Percentiles rank a stretch among this genome's conserved stretches.
Evolutionary conservation across 35 echinoderm and acorn worm species (phyloP).

Genomic region (Eucidaris tribuloides): DNA sequence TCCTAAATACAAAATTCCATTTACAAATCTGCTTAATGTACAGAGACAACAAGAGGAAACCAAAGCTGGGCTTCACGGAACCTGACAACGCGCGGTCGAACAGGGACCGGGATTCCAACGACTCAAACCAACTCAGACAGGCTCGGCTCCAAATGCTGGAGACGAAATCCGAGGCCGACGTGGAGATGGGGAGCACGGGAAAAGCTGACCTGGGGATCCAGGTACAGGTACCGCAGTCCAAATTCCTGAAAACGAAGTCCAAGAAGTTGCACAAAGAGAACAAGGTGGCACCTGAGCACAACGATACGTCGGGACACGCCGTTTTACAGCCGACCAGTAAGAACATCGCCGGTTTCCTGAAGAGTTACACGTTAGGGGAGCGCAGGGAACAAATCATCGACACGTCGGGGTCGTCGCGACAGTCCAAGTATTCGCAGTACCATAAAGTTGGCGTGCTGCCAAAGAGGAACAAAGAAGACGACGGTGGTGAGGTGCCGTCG

Average conservation of each 20-base stretch:
- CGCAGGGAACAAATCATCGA: background rate
- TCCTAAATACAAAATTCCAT: background rate
- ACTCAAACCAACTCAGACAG: background rate
- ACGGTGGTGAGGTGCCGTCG: background rate
- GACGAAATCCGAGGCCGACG: background rate
- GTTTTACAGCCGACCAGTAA: background rate
- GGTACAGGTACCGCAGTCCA: constrained; percentile 23
- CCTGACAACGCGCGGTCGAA: background rate
- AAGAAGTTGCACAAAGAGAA: background rate
- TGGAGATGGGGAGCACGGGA: background rate
- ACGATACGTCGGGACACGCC: background rate
- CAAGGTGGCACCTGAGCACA: background rate
- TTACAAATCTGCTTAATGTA: background rate
- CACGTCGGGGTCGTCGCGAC: background rate
- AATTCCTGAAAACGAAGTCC: constrained; percentile 46
- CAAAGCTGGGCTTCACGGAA: constrained; percentile 35
- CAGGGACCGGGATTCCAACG: background rate
- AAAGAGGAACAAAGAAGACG: background rate
- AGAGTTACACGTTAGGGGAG: background rate
- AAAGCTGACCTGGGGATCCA: background rate
- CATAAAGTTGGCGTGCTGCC: constrained; percentile 6
- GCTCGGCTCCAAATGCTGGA: constrained; percentile 1
- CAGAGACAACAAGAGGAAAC: background rate
- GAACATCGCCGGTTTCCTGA: background rate
- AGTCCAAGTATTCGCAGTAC: background rate